Conservation (phyloP, 2,797 vertebrate species). For the Chloroceryle amazona region DNA sequence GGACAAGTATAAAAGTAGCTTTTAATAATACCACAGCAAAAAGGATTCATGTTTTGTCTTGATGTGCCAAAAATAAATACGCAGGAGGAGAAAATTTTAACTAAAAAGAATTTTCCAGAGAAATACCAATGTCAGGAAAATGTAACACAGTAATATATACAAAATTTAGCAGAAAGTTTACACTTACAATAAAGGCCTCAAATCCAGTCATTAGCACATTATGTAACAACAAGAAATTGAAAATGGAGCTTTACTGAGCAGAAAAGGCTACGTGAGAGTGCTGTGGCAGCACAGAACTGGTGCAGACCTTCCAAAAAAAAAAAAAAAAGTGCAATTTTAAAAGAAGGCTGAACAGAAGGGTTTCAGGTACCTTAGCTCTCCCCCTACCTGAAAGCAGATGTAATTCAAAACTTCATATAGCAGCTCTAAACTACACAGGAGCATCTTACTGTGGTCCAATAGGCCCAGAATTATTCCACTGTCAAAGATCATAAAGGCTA, state of each 20-base stretch:
- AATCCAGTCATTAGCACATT: background rate
- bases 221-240: background rate
- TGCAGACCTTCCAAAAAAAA: background rate
- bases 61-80: background rate
- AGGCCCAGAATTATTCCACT: background rate
- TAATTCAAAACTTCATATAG: background rate
- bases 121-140: background rate
- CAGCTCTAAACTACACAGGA: background rate
- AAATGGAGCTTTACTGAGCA: background rate
- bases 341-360: background rate
- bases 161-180: background rate
- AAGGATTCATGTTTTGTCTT: background rate
- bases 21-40: background rate
- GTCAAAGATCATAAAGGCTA: background rate
- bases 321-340: background rate
- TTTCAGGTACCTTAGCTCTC: background rate
- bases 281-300: background rate
- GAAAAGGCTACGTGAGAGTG: background rate
- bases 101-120: background rate
- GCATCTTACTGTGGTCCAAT: background rate
- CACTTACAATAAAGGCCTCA: background rate
- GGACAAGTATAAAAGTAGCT: background rate
- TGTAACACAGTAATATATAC: fast-evolving
- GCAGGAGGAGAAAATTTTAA: background rate
- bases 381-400: background rate